These are phyloP conservation scores for Carlito syrichta DNA, from an alignment of 2,113 vertebrate genomes.

Conservation along the genomic window DNA sequence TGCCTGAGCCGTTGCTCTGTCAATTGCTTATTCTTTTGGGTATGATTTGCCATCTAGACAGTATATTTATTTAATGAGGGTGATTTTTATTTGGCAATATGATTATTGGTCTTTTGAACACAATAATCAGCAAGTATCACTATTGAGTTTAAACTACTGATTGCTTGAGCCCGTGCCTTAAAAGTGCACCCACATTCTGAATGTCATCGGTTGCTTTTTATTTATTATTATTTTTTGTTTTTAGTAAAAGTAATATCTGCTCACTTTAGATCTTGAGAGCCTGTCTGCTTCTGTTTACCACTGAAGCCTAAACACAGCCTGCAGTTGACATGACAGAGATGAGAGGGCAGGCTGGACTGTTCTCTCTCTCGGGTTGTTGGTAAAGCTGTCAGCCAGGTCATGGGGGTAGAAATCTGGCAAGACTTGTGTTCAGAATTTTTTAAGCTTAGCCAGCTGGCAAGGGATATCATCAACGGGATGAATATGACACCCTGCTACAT, in stretches of 20 bases:
- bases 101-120: slow-evolving; percentile 4
- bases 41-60: not conserved
- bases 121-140: not conserved
- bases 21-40: not conserved
- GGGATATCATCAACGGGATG: not conserved
- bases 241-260: slow-evolving; percentile 20
- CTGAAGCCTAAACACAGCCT: slow-evolving; percentile 31
- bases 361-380: slow-evolving; percentile 32
- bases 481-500: not conserved
- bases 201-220: not conserved
- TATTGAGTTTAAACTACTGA: not conserved
- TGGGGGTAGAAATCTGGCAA: slow-evolving; percentile 44
- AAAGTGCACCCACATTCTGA: not conserved
- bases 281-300: slow-evolving; percentile 45
- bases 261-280: not conserved
- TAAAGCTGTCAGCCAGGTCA: slow-evolving; percentile 60
- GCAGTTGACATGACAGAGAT: not conserved
- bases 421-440: slow-evolving; percentile 33
- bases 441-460: slow-evolving; percentile 25
- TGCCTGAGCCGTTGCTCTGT: not conserved
- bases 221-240: not conserved
- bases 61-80: not conserved
- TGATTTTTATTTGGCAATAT: not conserved
- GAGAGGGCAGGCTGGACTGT: slow-evolving; percentile 1
- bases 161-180: slow-evolving; percentile 15